Evolutionary conservation across 1,140 invertebrate species (phyloP).

Genomic region (Microplitis mediator): DNA sequence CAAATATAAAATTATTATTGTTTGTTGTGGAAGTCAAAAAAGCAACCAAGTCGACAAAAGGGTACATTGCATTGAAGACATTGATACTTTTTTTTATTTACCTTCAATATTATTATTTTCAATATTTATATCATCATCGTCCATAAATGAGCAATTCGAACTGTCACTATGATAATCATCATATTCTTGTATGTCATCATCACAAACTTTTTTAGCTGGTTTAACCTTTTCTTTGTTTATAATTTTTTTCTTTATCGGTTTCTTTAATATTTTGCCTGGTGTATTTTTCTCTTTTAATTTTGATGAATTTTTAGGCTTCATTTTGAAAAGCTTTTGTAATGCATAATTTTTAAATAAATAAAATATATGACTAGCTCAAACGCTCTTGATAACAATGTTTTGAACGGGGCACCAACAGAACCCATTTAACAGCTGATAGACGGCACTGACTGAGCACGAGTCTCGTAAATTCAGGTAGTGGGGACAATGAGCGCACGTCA

Average conservation of each 20-base stretch:
- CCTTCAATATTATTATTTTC: neutral
- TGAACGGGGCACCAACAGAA: too few relatives aligned
- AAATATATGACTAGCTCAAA: too few relatives aligned
- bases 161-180: neutral
- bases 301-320: too few relatives aligned
- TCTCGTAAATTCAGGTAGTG: too few relatives aligned
- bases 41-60: constrained; percentile 3
- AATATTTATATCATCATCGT: neutral
- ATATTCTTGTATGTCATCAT: neutral
- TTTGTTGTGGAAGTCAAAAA: constrained; percentile 3
- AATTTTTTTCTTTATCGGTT: constrained; percentile 1
- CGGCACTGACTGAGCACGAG: too few relatives aligned
- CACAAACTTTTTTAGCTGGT: neutral
- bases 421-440: too few relatives aligned
- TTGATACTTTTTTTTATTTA: constrained; percentile 7
- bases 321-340: too few relatives aligned
- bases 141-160: neutral
- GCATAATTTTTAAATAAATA: too few relatives aligned
- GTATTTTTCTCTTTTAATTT: neutral
- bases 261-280: neutral
- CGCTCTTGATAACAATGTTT: too few relatives aligned
- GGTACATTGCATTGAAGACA: constrained; percentile 14
- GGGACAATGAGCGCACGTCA: too few relatives aligned
- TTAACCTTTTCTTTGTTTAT: neutral
- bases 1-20: neutral